Base-by-base conservation (phyloP, 2,797 vertebrate genomes). In the Lagocephalus sceleratus region DNA sequence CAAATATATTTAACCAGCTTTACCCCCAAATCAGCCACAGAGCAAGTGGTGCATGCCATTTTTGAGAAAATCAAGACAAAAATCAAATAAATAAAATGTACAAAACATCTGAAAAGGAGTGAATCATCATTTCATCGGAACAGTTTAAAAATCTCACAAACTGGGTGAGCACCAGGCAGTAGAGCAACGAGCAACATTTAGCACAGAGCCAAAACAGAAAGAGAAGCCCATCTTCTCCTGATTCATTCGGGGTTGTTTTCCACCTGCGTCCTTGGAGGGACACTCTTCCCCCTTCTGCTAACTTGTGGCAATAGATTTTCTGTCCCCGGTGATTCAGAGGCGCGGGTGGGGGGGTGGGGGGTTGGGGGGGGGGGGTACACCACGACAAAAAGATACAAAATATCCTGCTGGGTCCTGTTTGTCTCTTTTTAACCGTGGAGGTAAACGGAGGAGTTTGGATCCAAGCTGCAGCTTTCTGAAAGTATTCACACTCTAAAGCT, bases 111-210 rank as follows among this genome's bases (percentile, higher is more conserved):
- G 32, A 81, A 71, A 60, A 76, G 64, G 71, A 85, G 86, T 71
- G 77, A 82, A 75, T 76, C 61, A 64, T 69, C 46, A 71, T 87
- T 78, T 82, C 69, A 66, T 84, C 68, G 43, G 66, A 67, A 65
- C 68, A 85, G 60, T 62, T 65, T 61, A 56, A 66, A 71, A 67
- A 41, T 70, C 72, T 85, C 78, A 82, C 84, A 85, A 85, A 85
- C 87, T 87, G 83, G 84, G 84, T 81, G 87, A 87, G 84, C 86
- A 88, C 83, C 87, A 87, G 88, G 87, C 87, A 88, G 85, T 85
- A 38, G 79, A 88, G 86, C 72, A 35, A 78, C 81, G 60, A 86
- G 74, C 84, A 71, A 84, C 83, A 70, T 84, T 80, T 70, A 81
- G 60, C 73, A 85, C 73, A 58, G 42, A 73, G 60, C 54, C 51